Percentiles rank a stretch among this genome's conserved stretches.
Evolutionary conservation across 2,797 vertebrate genomes (phyloP).

Genomic region (Rhinichthys osculus): DNA sequence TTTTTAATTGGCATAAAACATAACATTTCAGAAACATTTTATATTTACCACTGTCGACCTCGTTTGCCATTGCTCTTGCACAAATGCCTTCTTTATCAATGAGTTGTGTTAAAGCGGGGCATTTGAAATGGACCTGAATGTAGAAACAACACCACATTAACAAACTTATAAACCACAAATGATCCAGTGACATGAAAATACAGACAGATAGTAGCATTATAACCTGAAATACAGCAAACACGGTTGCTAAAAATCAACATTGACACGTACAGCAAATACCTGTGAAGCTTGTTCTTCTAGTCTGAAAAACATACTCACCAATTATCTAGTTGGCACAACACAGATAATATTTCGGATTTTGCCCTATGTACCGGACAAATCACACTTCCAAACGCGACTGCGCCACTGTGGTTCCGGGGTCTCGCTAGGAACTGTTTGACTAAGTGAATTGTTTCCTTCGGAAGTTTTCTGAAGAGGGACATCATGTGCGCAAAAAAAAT

Average conservation of each 20-base stretch:
- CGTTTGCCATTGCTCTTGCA: slow-evolving; percentile 4
- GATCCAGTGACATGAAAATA: neutral
- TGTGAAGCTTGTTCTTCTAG: neutral
- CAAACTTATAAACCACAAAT: neutral
- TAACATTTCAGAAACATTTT: neutral
- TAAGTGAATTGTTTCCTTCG: neutral
- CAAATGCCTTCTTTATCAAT: neutral
- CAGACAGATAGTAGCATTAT: neutral
- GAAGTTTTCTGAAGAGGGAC: neutral
- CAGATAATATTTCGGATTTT: slow-evolving; percentile 10
- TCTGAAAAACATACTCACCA: neutral
- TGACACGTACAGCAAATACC: neutral
- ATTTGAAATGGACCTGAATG: neutral
- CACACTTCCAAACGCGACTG: neutral
- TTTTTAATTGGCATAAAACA: neutral
- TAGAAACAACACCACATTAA: neutral
- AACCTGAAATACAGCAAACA: neutral
- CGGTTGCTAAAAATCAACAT: neutral
- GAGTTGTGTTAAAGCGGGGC: neutral
- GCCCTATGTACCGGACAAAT: slow-evolving; percentile 12
- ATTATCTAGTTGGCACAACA: neutral
- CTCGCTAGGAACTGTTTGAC: neutral
- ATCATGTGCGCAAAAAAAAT: neutral
- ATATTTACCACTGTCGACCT: slow-evolving; percentile 20
- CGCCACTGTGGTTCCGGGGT: neutral